A percentile compares a stretch with the other conserved stretches of the same genome.
These are phyloP conservation scores for Drosophila eugracilis DNA, from an alignment of 1,140 invertebrate species.

Conservation along the genomic window DNA sequence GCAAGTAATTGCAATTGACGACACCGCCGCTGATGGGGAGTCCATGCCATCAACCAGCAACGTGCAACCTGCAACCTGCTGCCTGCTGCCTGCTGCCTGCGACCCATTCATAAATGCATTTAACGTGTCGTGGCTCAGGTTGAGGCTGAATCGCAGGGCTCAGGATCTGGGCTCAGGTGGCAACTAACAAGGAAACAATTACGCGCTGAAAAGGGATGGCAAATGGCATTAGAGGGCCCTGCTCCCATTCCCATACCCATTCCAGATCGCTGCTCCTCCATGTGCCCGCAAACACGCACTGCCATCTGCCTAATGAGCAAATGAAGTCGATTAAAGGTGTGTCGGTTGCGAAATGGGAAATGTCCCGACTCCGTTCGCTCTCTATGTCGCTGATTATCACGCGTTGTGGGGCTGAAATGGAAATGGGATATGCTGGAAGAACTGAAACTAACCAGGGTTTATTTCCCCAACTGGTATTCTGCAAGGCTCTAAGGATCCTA, in stretches of 20 bases:
- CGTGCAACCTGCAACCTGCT: conserved; percentile 5
- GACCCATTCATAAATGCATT: conserved; percentile 73
- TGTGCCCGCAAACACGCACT: conserved; percentile 58
- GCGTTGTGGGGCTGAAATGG: conserved; percentile 1
- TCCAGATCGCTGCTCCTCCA: conserved; percentile 7
- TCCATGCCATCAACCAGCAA: conserved; percentile 26
- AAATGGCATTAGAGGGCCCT: conserved; percentile 44
- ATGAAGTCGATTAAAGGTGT: conserved; percentile 80
- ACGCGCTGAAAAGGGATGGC: conserved; percentile 58
- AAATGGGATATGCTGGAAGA: background rate
- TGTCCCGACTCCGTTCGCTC: background rate
- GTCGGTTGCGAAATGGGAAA: conserved; percentile 28
- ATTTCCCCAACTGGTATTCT: too few relatives aligned
- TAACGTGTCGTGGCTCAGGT: conserved; percentile 55
- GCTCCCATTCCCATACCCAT: background rate
- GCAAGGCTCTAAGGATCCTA: too few relatives aligned
- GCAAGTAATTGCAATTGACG: conserved; percentile 82
- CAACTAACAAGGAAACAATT: conserved; percentile 82
- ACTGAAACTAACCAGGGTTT: background rate
- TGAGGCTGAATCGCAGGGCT: conserved; percentile 38
- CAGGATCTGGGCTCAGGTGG: conserved; percentile 53
- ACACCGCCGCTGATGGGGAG: conserved; percentile 30
- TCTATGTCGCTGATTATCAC: conserved; percentile 17
- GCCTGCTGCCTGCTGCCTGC: conserved; percentile 8
- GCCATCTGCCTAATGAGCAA: conserved; percentile 78